These are phyloP conservation scores for Zaprionus tsacasi DNA, from an alignment of 1,140 invertebrate species.

Conservation along the genomic window DNA sequence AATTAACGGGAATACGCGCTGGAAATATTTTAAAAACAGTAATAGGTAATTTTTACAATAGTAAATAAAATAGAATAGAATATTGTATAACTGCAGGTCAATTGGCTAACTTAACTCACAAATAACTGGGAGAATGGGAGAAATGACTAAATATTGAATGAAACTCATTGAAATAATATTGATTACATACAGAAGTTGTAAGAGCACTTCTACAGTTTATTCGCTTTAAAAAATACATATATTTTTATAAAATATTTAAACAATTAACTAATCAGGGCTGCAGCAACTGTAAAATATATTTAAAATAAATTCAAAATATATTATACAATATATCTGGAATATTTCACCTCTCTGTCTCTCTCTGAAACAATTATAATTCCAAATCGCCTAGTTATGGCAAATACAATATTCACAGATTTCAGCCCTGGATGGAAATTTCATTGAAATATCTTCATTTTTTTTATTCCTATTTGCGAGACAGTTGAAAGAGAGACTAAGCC, in stretches of 20 bases:
- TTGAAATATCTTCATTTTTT: conserved; percentile 51
- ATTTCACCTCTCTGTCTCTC: not conserved
- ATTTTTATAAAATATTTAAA: not conserved
- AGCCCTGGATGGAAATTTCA: conserved; percentile 44
- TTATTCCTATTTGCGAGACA: conserved; percentile 21
- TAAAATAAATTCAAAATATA: no score
- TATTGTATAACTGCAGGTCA: not conserved
- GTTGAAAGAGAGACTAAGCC: conserved; percentile 37
- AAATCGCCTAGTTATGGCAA: not conserved
- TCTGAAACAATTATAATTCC: not conserved
- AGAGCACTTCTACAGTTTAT: not conserved
- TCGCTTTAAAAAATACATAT: not conserved
- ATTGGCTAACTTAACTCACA: not conserved
- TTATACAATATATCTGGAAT: not conserved
- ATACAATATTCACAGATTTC: conserved; percentile 25
- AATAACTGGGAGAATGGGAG: no score
- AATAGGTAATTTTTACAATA: not conserved
- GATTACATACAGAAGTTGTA: not conserved
- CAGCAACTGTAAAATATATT: no score
- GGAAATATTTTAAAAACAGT: not conserved
- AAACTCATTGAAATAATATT: not conserved
- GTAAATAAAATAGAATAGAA: not conserved
- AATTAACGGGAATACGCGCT: not conserved
- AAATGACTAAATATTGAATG: not conserved
- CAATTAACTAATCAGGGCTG: not conserved